Conservation (phyloP, 2,888 invertebrate species). For the Synergus laeviventris region DNA sequence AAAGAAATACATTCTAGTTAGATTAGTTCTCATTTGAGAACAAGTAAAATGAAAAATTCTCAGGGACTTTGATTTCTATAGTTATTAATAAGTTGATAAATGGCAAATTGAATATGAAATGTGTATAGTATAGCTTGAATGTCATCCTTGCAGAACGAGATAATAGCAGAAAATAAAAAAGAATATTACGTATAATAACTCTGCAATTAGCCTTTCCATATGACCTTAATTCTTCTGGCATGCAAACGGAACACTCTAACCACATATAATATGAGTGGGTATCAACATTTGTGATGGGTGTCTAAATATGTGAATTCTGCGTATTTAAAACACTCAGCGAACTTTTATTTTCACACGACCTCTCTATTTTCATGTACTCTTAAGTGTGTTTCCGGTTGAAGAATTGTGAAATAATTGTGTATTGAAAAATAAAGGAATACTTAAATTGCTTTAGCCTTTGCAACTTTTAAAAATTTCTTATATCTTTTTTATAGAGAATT, state of each 20-base stretch:
- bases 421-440: too few relatives aligned
- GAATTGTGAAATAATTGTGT: background rate
- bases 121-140: background rate
- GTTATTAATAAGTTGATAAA: background rate
- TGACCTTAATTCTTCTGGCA: slow-evolving; percentile 28
- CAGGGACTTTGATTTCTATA: background rate
- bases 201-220: slow-evolving; percentile 43
- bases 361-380: background rate
- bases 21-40: background rate
- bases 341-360: slow-evolving; percentile 9
- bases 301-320: slow-evolving; percentile 23
- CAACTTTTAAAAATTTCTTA: background rate
- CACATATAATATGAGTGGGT: slow-evolving; percentile 12
- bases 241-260: slow-evolving; percentile 5
- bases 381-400: background rate
- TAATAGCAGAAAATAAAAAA: slow-evolving; percentile 27
- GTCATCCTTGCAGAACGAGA: slow-evolving; percentile 28
- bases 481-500: background rate
- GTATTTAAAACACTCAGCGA: slow-evolving; percentile 8
- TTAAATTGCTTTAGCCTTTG: background rate
- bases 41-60: background rate
- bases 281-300: slow-evolving; percentile 1
- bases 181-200: slow-evolving; percentile 37
- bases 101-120: background rate
- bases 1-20: too few relatives aligned